These are phyloP conservation scores for Philonicus albiceps DNA, from an alignment of 2,888 invertebrate genomes.

Conservation along the genomic window DNA sequence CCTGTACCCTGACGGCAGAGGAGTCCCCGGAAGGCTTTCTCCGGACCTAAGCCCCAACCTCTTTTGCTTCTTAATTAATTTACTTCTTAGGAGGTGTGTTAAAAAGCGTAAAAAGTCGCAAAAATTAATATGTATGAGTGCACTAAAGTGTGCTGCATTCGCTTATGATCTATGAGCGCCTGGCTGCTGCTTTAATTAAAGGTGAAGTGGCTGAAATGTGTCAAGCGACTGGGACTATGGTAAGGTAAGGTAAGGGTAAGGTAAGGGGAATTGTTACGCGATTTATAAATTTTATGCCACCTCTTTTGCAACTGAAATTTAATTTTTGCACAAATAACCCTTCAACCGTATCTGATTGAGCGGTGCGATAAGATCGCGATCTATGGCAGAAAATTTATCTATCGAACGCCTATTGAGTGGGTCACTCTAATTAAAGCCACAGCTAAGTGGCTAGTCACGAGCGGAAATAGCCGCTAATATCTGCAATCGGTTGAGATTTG, in stretches of 20 bases:
- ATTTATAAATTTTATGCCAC: background rate
- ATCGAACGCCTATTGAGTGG: background rate
- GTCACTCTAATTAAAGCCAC: background rate
- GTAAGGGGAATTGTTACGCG: background rate
- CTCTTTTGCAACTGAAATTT: background rate
- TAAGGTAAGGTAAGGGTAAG: too few relatives aligned
- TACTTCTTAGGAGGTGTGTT: conserved; percentile 35
- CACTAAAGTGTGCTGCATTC: conserved; percentile 1
- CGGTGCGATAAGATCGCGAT: background rate
- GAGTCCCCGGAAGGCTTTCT: background rate
- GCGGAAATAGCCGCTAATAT: conserved; percentile 1
- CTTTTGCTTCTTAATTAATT: conserved; percentile 15
- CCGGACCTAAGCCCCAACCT: background rate
- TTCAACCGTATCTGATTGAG: background rate
- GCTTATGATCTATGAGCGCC: background rate
- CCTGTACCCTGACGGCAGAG: background rate
- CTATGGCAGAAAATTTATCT: background rate
- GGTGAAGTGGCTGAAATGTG: conserved; percentile 24
- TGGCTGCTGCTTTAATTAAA: conserved; percentile 19
- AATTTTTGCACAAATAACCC: background rate
- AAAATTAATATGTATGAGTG: conserved; percentile 38
- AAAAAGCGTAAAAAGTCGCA: conserved; percentile 33
- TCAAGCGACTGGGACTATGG: background rate
- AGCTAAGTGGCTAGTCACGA: conserved; percentile 24
- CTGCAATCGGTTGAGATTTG: background rate